Conservation (phyloP, 2,113 vertebrate species). For the Malurus elegans region DNA sequence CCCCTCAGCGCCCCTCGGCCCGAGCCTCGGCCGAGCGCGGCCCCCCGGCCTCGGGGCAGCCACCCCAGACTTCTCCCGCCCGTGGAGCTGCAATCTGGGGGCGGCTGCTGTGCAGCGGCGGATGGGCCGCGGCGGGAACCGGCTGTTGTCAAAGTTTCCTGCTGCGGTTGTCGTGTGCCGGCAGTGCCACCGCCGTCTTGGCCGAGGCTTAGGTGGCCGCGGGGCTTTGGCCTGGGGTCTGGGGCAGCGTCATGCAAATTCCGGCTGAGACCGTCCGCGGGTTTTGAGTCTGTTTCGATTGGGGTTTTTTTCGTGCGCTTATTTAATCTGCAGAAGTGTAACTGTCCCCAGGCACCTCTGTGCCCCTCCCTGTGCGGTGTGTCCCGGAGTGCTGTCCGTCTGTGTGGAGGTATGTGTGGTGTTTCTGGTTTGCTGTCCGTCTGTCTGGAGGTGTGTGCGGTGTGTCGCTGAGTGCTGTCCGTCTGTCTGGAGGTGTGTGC, state of each 20-base stretch:
- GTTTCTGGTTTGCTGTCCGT: too few relatives aligned
- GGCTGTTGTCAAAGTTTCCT: slow-evolving; percentile 8
- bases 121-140: not conserved
- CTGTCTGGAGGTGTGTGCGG: too few relatives aligned
- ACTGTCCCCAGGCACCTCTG: rapidly evolving
- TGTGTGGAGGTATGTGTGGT: not conserved
- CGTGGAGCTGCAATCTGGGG: not conserved
- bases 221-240: not conserved
- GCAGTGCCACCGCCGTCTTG: not conserved
- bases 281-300: not conserved
- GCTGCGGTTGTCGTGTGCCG: not conserved
- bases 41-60: not conserved
- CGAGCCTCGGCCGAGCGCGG: not conserved
- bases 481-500: not conserved
- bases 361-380: not conserved
- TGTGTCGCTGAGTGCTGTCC: not conserved
- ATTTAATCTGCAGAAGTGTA: not conserved
- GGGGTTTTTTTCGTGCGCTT: not conserved
- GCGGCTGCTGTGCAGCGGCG: not conserved
- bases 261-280: not conserved
- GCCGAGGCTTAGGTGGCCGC: not conserved
- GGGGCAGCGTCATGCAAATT: not conserved
- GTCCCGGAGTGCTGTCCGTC: not conserved
- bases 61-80: not conserved
- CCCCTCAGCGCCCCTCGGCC: not conserved